Conservation (phyloP, 1,140 invertebrate species). For the Apis laboriosa region DNA sequence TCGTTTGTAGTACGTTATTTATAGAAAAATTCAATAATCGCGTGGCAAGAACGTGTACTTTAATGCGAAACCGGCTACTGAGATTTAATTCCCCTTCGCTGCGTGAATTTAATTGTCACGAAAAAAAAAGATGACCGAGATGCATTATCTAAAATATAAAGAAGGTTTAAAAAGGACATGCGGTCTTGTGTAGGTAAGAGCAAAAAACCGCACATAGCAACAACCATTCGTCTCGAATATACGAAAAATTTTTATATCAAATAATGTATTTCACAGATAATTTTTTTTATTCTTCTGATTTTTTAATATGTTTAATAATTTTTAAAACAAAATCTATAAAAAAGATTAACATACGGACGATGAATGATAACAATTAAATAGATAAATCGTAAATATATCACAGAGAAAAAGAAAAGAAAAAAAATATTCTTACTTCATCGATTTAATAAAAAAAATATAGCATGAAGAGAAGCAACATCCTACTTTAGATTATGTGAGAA, state of each 20-base stretch:
- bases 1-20: slow-evolving; percentile 13
- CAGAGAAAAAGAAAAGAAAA: no score
- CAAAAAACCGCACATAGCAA: slow-evolving; percentile 23
- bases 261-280: not conserved
- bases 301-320: not conserved
- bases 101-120: slow-evolving; percentile 10
- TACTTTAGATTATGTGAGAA: not conserved
- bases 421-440: not conserved
- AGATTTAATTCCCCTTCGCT: not conserved
- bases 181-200: not conserved
- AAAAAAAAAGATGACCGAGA: not conserved
- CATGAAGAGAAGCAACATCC: not conserved
- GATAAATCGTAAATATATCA: not conserved
- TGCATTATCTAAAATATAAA: not conserved
- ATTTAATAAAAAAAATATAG: not conserved
- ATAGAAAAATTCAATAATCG: slow-evolving; percentile 38
- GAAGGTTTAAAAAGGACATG: not conserved
- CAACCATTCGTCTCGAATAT: not conserved
- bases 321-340: not conserved
- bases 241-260: not conserved
- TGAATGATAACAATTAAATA: slow-evolving; percentile 1
- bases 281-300: not conserved
- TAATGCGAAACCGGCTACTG: not conserved
- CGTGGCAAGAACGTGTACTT: not conserved
- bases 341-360: slow-evolving; percentile 15